Evolutionary conservation across 2,888 invertebrate species (phyloP), one percentile per base, ranked within the genome.

Genomic region (Pammene fasciana): DNA sequence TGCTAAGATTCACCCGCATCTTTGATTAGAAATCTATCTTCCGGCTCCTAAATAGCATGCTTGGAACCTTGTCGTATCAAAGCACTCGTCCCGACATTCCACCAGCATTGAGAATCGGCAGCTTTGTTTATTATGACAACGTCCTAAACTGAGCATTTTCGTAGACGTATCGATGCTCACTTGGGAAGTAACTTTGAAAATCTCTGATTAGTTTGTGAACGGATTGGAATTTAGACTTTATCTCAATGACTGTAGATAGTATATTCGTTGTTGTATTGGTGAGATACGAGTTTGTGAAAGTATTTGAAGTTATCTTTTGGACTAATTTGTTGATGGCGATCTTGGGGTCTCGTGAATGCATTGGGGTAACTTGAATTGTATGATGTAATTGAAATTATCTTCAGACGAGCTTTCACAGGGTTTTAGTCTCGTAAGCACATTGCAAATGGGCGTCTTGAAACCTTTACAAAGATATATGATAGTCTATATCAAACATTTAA

Each of bases 1-100:
- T 89, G 89, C 85, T 89, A 92, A 92, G 91, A 92, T 89, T 87
- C 90, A 77, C 91, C 92, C 92, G 92, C 92, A 92, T 92, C 92
- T 91, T 91, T 91, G 90, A 91, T 92, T 90, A 90, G 84, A 81
- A 88, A 88, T 87, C 86, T 87, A 83, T 65, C 46, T 54, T 65
- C 55, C 45, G 50, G 46, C 41, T 59, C 14, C 52, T 55, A 36
- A 65, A 54, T 55, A 16, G 43, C 38, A 26, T 11, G 43, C 34
- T 55, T 55, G 36, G 55, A 55, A 65, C 64, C 36, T 36, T 65
- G 64, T 55, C 62, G 52, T n/a, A 38, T 41, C n/a, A n/a, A 62
- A 41, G n/a, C n/a, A 5, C 6, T 38, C n/a, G 38, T 18, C 13
- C 41, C n/a, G 18, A 18, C 52, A 8, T 52, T 16, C 18, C 16